Evolutionary conservation across 2,113 vertebrate genomes (phyloP).

Genomic region (Pachycephala philippinensis): DNA sequence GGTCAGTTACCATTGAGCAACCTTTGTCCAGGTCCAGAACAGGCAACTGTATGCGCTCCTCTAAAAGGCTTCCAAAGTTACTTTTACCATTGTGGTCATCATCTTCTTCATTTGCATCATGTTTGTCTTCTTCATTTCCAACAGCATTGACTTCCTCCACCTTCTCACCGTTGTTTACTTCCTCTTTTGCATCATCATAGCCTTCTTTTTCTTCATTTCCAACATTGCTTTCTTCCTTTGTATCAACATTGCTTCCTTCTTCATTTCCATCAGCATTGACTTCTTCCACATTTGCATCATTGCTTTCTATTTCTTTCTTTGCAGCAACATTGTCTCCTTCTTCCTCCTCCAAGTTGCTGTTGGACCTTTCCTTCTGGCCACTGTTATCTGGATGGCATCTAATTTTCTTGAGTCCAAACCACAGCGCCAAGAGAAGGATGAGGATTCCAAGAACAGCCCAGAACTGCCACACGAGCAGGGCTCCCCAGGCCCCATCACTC

Average conservation of each 20-base stretch:
- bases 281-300: not conserved
- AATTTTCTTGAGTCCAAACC: not conserved
- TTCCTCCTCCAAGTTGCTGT: not conserved
- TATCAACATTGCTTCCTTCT: not conserved
- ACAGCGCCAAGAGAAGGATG: not conserved
- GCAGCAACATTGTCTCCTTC: too few species aligned
- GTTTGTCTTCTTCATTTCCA: not conserved
- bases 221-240: not conserved
- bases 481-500: not conserved
- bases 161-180: not conserved
- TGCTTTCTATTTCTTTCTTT: not conserved
- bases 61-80: not conserved
- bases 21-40: not conserved
- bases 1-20: not conserved
- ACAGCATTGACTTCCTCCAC: not conserved
- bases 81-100: not conserved
- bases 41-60: not conserved
- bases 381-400: rapidly evolving
- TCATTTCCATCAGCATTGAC: not conserved
- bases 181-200: not conserved
- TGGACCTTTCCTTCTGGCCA: not conserved
- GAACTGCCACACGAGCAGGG: rapidly evolving
- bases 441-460: not conserved
- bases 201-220: not conserved
- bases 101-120: not conserved